These are phyloP conservation scores for Cydia strobilella DNA, from an alignment of 1,140 invertebrate genomes.

Conservation along the genomic window DNA sequence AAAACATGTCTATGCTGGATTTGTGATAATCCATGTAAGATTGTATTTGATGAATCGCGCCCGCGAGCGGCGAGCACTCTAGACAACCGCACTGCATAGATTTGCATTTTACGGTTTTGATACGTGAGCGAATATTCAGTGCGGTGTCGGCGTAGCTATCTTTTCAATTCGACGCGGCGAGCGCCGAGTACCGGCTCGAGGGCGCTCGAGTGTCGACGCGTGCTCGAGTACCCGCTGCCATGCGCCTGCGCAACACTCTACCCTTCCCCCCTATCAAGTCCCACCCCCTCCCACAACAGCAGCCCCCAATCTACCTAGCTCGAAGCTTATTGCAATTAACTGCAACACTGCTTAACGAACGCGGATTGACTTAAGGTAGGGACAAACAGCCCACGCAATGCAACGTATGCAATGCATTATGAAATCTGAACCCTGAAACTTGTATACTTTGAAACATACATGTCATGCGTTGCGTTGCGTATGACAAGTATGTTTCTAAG, in stretches of 20 bases:
- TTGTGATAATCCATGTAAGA: slow-evolving; percentile 75
- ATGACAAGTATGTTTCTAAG: too few relatives aligned
- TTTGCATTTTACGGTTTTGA: slow-evolving; percentile 80
- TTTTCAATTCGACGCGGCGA: slow-evolving; percentile 77
- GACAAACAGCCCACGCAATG: too few relatives aligned
- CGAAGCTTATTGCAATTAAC: slow-evolving; percentile 74
- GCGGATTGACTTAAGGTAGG: background rate
- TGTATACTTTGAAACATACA: too few relatives aligned
- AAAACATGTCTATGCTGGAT: background rate
- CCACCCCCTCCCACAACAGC: slow-evolving; percentile 34
- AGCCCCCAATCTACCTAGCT: slow-evolving; percentile 47
- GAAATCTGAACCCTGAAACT: too few relatives aligned
- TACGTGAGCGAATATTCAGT: slow-evolving; percentile 79
- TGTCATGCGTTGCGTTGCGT: too few relatives aligned
- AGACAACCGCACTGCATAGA: slow-evolving; percentile 77
- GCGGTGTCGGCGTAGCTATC: slow-evolving; percentile 76
- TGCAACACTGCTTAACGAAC: slow-evolving; percentile 60
- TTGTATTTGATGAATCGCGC: slow-evolving; percentile 75
- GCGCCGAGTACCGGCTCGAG: slow-evolving; percentile 68
- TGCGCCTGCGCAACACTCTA: slow-evolving; percentile 68
- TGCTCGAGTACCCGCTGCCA: slow-evolving; percentile 68
- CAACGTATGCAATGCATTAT: too few relatives aligned
- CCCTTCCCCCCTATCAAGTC: slow-evolving; percentile 35
- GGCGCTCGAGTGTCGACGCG: slow-evolving; percentile 70
- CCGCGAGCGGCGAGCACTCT: slow-evolving; percentile 65